Evolutionary conservation across 2,888 invertebrate genomes (phyloP).

Genomic region (Pycnomerus fuliginosus): DNA sequence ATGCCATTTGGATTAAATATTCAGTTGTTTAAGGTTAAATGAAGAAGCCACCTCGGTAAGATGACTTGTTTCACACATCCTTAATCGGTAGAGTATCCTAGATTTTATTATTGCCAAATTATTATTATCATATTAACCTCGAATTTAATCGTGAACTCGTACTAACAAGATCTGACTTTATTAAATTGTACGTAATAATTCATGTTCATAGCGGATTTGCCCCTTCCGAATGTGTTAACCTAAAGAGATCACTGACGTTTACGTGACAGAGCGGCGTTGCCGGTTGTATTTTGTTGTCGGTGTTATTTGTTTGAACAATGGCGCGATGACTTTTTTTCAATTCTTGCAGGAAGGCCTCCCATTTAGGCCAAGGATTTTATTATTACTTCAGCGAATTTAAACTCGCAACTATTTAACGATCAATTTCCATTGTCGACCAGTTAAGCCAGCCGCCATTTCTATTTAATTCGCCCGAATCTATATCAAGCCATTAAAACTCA

Average conservation of each 20-base stretch:
- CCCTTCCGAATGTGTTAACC: slow-evolving; percentile 16
- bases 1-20: slow-evolving; percentile 6
- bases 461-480: too few relatives aligned
- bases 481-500: too few relatives aligned
- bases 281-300: slow-evolving; percentile 12
- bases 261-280: slow-evolving; percentile 32
- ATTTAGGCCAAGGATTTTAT: slow-evolving; percentile 16
- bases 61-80: slow-evolving; percentile 19
- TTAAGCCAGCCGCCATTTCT: too few relatives aligned
- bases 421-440: not conserved
- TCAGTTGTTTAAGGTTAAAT: slow-evolving; percentile 30
- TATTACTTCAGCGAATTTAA: not conserved
- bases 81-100: slow-evolving; percentile 14
- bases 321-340: slow-evolving; percentile 2
- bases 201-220: too few relatives aligned
- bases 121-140: too few relatives aligned
- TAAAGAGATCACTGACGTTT: slow-evolving; percentile 33
- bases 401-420: not conserved
- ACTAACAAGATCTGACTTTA: too few relatives aligned
- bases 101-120: too few relatives aligned
- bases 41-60: slow-evolving; percentile 47
- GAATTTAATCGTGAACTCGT: too few relatives aligned
- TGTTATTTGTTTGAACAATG: slow-evolving; percentile 8
- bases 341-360: slow-evolving; percentile 3
- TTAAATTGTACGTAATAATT: too few relatives aligned